Conservation (phyloP, 2,888 invertebrate species). For the Sylvicola cinctus region DNA sequence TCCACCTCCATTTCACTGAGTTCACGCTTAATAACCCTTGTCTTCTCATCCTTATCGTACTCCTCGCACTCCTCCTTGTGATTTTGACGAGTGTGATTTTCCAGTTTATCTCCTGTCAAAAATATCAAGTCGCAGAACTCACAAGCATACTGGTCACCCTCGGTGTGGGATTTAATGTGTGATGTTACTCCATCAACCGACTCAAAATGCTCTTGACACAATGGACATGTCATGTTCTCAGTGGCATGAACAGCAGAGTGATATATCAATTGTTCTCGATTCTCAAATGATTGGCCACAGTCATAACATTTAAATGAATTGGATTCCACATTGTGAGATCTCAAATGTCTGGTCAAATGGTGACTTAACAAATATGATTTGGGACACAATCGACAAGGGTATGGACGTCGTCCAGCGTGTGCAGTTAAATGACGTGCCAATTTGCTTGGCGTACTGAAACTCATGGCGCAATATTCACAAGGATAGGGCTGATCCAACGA, state of each 20-base stretch:
- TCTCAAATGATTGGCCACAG: conserved; percentile 34
- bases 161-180: conserved; percentile 54
- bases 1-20: too few species aligned
- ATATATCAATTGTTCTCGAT: conserved; percentile 51
- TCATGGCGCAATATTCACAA: conserved; percentile 41
- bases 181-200: conserved; percentile 44
- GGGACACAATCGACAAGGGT: conserved; percentile 52
- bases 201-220: conserved; percentile 50
- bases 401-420: conserved; percentile 50
- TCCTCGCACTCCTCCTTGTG: conserved; percentile 33
- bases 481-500: conserved; percentile 34
- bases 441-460: conserved; percentile 43
- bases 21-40: neutral
- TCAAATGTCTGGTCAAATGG: conserved; percentile 36
- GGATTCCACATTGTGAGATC: conserved; percentile 17
- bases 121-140: conserved; percentile 50
- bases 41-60: conserved; percentile 3
- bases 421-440: conserved; percentile 45
- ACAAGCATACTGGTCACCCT: conserved; percentile 40
- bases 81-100: conserved; percentile 30
- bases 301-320: conserved; percentile 31
- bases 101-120: conserved; percentile 36
- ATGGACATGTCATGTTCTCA: conserved; percentile 47
- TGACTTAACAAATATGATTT: conserved; percentile 59
- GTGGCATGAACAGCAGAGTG: conserved; percentile 61